Evolutionary conservation across 1,140 invertebrate species (phyloP), one percentile per base, ranked within the genome.

Genomic region (Pogonus chalceus): DNA sequence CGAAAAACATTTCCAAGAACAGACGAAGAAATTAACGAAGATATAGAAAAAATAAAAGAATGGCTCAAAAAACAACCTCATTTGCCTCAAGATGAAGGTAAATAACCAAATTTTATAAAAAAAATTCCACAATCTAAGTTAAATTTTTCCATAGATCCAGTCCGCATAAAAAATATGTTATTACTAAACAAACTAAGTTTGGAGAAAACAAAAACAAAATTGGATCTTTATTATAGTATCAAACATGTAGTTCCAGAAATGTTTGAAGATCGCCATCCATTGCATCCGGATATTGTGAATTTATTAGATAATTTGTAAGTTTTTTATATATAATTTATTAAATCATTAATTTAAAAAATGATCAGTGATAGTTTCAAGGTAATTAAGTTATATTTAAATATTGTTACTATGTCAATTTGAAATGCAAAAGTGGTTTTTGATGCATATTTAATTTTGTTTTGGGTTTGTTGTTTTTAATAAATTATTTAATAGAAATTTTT

Each of bases 51-150:
- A 1, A 14, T 49, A 23, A 10, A 23, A 14, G 14, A 24, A 23
- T 49, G 47, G 47, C 2, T 49, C 4, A 20, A 49, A 23, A 23
- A 14, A 24, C 47, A 49, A 49, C 47, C 47, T 22, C 47, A 49
- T 23, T 23, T 49, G 12, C 47, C 47, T 16, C 21, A 23, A 14
- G 23, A 23, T 23, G 12, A 21, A 23, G 20, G 23, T 23, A 23
- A 31, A 14, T n/a, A n/a, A n/a, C 26, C 14, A 31, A 7, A 31
- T 31, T 31, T 7, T 14, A 31, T 31, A 31, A 7, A 7, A 7
- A 31, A 4, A 31, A 7, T 31, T 7, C 26, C 14, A 7, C 26
- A 14, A 4, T 31, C 4, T 31, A 31, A 31, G 26, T 7, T 31
- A 31, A 7, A 14, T 14, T 7, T 31, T 31, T 31, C 7, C 26